phyloP scores from a whole-genome alignment of 2,797 vertebrate genomes.

The Dendrocincla tyrannina region DNA sequence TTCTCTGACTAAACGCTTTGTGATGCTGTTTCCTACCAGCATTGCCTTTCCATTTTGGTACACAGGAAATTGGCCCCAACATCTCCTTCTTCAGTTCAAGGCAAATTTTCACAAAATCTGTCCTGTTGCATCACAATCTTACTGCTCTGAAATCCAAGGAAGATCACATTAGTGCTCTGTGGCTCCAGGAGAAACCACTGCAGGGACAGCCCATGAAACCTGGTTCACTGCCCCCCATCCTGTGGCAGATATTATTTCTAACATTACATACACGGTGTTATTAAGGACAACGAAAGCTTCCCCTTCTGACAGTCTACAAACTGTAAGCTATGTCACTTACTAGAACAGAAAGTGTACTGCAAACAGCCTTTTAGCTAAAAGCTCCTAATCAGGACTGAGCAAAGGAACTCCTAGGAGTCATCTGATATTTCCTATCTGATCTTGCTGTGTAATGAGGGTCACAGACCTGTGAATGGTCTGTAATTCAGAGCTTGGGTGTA shows the following conservation, averaged over 20 bases:
- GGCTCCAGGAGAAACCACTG: not conserved
- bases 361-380: not conserved
- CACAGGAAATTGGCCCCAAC: not conserved
- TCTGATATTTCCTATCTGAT: not conserved
- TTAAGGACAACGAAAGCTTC: not conserved
- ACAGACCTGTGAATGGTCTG: not conserved
- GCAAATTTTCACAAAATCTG: not conserved
- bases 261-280: not conserved
- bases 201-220: not conserved
- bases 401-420: not conserved
- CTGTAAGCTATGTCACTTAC: not conserved
- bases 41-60: not conserved
- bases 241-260: not conserved
- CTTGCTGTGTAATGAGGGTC: not conserved
- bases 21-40: not conserved
- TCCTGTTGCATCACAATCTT: not conserved
- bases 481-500: not conserved
- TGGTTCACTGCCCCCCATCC: not conserved
- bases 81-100: not conserved
- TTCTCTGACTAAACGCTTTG: slow-evolving; percentile 63
- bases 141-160: not conserved
- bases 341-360: not conserved
- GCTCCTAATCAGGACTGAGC: not conserved
- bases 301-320: not conserved
- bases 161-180: not conserved